Conservation (phyloP, 2,888 invertebrate genomes). For the Xylophagus ater region DNA sequence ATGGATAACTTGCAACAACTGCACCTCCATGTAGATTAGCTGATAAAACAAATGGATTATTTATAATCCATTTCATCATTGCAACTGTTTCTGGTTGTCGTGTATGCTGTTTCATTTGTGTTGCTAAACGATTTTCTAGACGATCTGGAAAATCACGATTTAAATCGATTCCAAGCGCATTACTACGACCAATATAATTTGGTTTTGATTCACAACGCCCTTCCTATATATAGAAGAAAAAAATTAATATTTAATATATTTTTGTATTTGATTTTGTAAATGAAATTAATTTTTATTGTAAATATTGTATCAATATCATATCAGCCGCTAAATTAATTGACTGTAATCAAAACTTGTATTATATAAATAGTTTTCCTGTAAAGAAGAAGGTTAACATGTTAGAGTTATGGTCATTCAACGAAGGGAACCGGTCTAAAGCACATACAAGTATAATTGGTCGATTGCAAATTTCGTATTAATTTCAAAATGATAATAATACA, state of each 20-base stretch:
- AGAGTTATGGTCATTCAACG: too few relatives aligned
- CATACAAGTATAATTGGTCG: too few relatives aligned
- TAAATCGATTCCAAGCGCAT: constrained; percentile 69
- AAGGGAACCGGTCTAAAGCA: too few relatives aligned
- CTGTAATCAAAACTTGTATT: too few relatives aligned
- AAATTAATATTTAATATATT: not conserved
- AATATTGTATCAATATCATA: too few relatives aligned
- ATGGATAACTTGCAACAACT: constrained; percentile 96
- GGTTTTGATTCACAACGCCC: constrained; percentile 63
- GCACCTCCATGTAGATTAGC: constrained; percentile 96
- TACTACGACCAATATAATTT: constrained; percentile 62
- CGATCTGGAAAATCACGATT: constrained; percentile 93
- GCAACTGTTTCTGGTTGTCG: constrained; percentile 82
- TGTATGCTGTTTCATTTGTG: constrained; percentile 35
- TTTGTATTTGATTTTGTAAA: not conserved
- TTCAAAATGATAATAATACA: too few relatives aligned
- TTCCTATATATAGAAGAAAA: constrained; percentile 46
- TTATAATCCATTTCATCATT: constrained; percentile 78
- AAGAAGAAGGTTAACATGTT: too few relatives aligned
- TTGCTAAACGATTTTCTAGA: constrained; percentile 44
- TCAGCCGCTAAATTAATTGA: too few relatives aligned
- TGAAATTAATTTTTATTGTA: too few relatives aligned
- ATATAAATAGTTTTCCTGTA: too few relatives aligned
- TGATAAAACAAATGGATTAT: constrained; percentile 81
- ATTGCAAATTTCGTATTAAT: too few relatives aligned